A percentile compares a stretch with the other conserved stretches of the same genome.
Conservation (phyloP, 2,888 invertebrate species). For the Amblyjoppa proteus region DNA sequence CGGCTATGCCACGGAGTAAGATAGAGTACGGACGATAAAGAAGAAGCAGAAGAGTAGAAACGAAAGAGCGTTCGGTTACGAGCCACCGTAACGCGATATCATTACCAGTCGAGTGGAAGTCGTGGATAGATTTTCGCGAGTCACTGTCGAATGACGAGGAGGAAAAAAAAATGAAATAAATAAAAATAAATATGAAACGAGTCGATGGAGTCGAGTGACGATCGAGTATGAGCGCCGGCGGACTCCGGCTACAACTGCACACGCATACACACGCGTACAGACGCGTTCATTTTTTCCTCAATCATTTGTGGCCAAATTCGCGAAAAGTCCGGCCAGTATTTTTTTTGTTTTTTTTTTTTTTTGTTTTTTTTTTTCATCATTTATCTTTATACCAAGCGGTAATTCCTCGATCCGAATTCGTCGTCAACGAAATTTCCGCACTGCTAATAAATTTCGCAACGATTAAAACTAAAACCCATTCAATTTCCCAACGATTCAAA, state of each 20-base stretch:
- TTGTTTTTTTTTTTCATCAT: too few species aligned
- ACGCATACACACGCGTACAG: background rate
- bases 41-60: constrained; percentile 35
- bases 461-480: background rate
- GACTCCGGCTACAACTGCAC: background rate
- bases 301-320: constrained; percentile 39
- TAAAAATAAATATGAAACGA: constrained; percentile 3
- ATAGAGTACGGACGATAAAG: constrained; percentile 14
- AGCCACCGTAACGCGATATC: constrained; percentile 59
- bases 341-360: too few species aligned
- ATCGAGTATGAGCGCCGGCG: constrained; percentile 37
- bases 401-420: too few species aligned
- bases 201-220: constrained; percentile 39
- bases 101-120: constrained; percentile 64
- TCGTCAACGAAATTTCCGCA: too few species aligned
- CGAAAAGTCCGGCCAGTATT: constrained; percentile 13
- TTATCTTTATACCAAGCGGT: too few species aligned
- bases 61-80: constrained; percentile 48
- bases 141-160: constrained; percentile 31
- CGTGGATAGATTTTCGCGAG: constrained; percentile 58
- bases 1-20: constrained; percentile 11
- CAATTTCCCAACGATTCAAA: background rate
- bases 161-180: background rate
- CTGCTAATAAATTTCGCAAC: too few species aligned
- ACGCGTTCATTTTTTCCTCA: background rate